Percentiles rank a stretch among this genome's conserved stretches.
Evolutionary conservation across 2,113 vertebrate species (phyloP).

Genomic region (Seriola dumerili): DNA sequence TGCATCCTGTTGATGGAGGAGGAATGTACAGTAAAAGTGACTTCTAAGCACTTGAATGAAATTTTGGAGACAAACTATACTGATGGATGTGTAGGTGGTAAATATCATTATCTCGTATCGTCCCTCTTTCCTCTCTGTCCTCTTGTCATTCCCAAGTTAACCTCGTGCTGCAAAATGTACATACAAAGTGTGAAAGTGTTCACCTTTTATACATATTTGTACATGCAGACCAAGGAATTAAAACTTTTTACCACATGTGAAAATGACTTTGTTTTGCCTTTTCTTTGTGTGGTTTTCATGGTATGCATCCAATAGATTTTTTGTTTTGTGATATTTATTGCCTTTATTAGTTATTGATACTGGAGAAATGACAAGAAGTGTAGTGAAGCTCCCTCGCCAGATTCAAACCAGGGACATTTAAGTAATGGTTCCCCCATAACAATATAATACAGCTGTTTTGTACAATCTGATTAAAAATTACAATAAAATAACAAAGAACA

Average conservation of each 20-base stretch:
- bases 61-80: constrained; percentile 30
- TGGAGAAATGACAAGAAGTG: background rate
- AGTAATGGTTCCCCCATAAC: background rate
- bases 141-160: constrained; percentile 49
- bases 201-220: constrained; percentile 84
- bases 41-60: constrained; percentile 52
- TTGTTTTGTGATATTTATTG: background rate
- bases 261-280: background rate
- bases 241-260: constrained; percentile 79
- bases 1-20: constrained; percentile 55
- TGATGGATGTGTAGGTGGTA: constrained; percentile 47
- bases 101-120: constrained; percentile 52
- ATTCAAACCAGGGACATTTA: background rate
- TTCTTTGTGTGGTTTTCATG: background rate
- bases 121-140: constrained; percentile 40
- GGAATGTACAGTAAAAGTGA: constrained; percentile 54
- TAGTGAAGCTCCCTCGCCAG: background rate
- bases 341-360: background rate
- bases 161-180: constrained; percentile 73
- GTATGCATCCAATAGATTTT: background rate
- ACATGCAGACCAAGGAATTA: constrained; percentile 78
- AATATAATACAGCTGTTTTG: too few species aligned
- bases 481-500: background rate
- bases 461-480: background rate
- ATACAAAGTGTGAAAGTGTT: constrained; percentile 78